These are phyloP conservation scores for Acronicta alni DNA, from an alignment of 2,888 invertebrate genomes.

Conservation along the genomic window DNA sequence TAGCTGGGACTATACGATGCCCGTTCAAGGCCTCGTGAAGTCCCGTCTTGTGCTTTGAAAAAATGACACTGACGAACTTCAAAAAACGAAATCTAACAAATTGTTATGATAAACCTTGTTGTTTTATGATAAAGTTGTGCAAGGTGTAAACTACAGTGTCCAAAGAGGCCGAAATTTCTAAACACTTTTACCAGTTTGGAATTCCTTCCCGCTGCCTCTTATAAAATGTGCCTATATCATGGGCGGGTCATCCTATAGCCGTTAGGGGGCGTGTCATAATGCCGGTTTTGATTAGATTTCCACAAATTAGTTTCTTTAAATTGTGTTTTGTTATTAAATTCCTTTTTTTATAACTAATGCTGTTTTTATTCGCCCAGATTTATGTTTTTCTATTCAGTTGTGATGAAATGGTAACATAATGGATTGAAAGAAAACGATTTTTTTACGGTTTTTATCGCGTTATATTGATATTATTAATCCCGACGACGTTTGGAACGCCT, in stretches of 20 bases:
- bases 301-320: constrained; percentile 77
- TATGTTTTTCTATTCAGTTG: constrained; percentile 8
- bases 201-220: constrained; percentile 48
- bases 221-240: constrained; percentile 46
- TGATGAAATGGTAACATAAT: constrained; percentile 35
- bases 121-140: no score
- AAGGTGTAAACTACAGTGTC: no score
- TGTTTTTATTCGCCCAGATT: constrained; percentile 45
- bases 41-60: no score
- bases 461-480: no score
- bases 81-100: no score
- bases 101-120: no score
- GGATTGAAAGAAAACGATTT: constrained; percentile 30
- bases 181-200: no score
- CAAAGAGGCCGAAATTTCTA: no score
- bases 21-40: no score
- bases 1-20: no score
- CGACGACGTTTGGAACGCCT: no score
- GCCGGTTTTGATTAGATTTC: constrained; percentile 83
- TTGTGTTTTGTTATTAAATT: constrained; percentile 74
- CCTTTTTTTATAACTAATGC: constrained; percentile 55
- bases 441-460: constrained; percentile 7
- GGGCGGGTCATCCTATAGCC: constrained; percentile 68
- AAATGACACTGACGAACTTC: no score
- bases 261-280: constrained; percentile 76